phyloP scores from a whole-genome alignment of 2,888 invertebrate genomes.

The Digitonthophagus gazella region DNA sequence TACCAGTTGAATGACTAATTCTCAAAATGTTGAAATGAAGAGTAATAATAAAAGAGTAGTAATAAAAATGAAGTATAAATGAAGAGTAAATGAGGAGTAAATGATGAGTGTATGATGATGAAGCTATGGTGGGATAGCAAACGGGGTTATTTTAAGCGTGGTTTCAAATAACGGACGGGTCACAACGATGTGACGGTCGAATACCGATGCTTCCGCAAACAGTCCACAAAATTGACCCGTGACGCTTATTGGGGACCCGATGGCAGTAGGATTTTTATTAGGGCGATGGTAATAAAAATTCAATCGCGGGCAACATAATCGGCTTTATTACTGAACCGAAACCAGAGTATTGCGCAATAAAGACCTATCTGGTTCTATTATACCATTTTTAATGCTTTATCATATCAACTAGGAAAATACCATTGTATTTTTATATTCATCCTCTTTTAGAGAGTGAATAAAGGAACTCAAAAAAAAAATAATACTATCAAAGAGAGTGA shows the following conservation, averaged over 20 bases:
- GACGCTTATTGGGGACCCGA: conserved; percentile 37
- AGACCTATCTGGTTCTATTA: background rate
- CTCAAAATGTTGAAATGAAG: no score
- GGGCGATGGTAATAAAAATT: conserved; percentile 24
- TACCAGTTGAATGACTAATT: background rate
- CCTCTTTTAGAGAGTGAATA: no score
- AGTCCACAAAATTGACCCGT: conserved; percentile 43
- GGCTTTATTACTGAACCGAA: conserved; percentile 17
- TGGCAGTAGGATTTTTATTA: conserved; percentile 23
- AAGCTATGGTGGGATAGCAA: no score
- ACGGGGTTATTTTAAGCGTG: no score
- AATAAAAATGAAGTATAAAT: no score
- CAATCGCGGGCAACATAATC: conserved; percentile 22
- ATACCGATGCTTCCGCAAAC: conserved; percentile 42
- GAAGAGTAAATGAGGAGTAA: no score
- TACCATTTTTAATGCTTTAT: background rate
- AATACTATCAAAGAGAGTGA: no score
- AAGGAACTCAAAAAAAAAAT: no score
- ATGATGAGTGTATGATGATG: no score
- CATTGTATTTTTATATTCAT: no score
- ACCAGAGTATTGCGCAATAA: background rate
- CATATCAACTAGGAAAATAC: background rate
- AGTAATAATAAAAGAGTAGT: no score
- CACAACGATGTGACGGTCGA: conserved; percentile 31
- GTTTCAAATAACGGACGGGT: background rate